Evolutionary conservation across 1,140 invertebrate species (phyloP).

Genomic region (Caerostris darwini): DNA sequence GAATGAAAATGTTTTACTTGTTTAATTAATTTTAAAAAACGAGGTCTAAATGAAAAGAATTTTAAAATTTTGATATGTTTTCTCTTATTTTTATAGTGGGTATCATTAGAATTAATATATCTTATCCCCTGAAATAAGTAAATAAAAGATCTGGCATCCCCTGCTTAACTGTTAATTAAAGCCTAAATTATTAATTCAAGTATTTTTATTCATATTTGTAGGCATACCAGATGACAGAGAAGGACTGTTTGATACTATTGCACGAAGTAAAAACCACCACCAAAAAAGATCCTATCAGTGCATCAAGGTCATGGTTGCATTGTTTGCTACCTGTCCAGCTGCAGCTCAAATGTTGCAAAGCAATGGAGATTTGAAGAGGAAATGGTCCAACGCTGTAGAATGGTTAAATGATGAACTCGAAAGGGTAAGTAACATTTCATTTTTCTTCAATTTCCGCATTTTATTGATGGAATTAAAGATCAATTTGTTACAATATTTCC

Average conservation of each 20-base stretch:
- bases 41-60: too few species aligned
- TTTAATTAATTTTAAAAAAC: too few species aligned
- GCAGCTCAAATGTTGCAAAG: slow-evolving; percentile 89
- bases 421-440: slow-evolving; percentile 79
- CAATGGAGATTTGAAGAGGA: slow-evolving; percentile 89
- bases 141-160: too few species aligned
- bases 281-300: slow-evolving; percentile 98
- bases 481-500: background rate
- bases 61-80: background rate
- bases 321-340: slow-evolving; percentile 91
- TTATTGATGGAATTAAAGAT: background rate
- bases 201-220: slow-evolving; percentile 78
- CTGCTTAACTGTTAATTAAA: background rate
- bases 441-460: background rate
- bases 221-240: slow-evolving; percentile 95
- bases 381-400: slow-evolving; percentile 93
- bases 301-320: slow-evolving; percentile 95
- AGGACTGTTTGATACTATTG: slow-evolving; percentile 95
- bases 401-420: slow-evolving; percentile 98
- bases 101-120: background rate
- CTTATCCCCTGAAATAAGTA: too few species aligned
- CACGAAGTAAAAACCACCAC: slow-evolving; percentile 95
- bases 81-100: background rate
- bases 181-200: background rate
- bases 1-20: too few species aligned